These are phyloP conservation scores for Leptinotarsa haldemani DNA, from an alignment of 2,888 invertebrate genomes.

Conservation along the genomic window DNA sequence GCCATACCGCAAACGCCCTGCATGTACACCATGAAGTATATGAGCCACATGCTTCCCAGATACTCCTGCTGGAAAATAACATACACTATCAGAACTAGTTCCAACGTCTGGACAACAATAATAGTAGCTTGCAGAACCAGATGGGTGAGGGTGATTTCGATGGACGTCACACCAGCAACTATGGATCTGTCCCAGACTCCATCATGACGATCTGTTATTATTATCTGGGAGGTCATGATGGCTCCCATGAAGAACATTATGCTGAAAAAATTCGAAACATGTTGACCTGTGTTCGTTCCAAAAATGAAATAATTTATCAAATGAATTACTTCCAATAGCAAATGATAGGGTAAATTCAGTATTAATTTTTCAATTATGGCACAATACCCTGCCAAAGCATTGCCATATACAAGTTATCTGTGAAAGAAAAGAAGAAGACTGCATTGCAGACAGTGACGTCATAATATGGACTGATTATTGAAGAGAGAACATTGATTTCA, in stretches of 20 bases:
- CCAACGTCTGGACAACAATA: conserved; percentile 74
- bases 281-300: too few species aligned
- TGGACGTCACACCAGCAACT: conserved; percentile 85
- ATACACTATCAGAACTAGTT: conserved; percentile 74
- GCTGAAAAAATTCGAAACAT: conserved; percentile 64
- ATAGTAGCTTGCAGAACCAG: conserved; percentile 75
- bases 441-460: too few species aligned
- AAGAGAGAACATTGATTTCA: too few species aligned
- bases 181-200: conserved; percentile 90
- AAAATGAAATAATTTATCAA: too few species aligned
- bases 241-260: conserved; percentile 88
- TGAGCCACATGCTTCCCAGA: conserved; percentile 72
- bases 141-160: conserved; percentile 86
- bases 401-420: too few species aligned
- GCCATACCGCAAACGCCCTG: conserved; percentile 88
- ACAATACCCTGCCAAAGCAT: too few species aligned
- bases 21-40: conserved; percentile 76
- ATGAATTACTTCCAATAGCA: too few species aligned
- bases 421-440: too few species aligned
- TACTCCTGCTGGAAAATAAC: conserved; percentile 72
- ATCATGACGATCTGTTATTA: conserved; percentile 80
- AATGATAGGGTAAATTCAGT: too few species aligned
- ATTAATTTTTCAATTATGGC: too few species aligned
- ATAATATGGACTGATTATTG: too few species aligned
- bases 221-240: conserved; percentile 83